A percentile compares a stretch with the other conserved stretches of the same genome.
Evolutionary conservation across 2,797 vertebrate genomes (phyloP).

Genomic region (Varecia variegata): DNA sequence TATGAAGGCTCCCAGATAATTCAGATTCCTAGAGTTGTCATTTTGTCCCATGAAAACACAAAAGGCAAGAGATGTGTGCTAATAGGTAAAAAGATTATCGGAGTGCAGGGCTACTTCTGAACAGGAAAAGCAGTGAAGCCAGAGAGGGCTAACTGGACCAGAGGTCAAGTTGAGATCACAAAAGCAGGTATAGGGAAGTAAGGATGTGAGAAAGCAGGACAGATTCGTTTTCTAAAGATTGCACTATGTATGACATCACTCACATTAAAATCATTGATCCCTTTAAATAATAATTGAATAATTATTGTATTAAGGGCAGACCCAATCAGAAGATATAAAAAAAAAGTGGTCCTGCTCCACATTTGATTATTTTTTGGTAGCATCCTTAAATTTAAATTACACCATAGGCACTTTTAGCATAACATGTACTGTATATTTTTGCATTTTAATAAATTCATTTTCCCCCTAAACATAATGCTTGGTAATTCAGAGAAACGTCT

Average conservation of each 20-base stretch:
- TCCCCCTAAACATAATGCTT: conserved; percentile 15
- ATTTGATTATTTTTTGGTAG: not conserved
- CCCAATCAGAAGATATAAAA: not conserved
- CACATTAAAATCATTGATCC: not conserved
- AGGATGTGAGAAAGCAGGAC: not conserved
- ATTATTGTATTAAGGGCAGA: conserved; percentile 40
- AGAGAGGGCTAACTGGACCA: not conserved
- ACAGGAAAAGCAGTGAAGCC: not conserved
- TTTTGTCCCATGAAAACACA: not conserved
- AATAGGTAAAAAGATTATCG: not conserved
- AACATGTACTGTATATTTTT: not conserved
- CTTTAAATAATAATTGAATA: not conserved
- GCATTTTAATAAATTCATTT: conserved; percentile 63
- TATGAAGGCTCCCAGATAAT: not conserved
- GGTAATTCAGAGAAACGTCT: conserved; percentile 54
- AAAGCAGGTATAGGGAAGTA: not conserved
- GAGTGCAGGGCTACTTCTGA: not conserved
- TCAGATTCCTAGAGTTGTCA: not conserved
- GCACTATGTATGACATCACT: not conserved
- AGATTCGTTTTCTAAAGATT: not conserved
- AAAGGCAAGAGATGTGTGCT: not conserved
- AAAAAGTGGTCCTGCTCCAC: not conserved
- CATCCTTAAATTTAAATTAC: conserved; percentile 44
- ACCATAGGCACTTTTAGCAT: conserved; percentile 39
- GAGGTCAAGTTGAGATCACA: not conserved